Conservation (phyloP, 2,797 vertebrate genomes). For the Acrossocheilus wenchowensis region DNA sequence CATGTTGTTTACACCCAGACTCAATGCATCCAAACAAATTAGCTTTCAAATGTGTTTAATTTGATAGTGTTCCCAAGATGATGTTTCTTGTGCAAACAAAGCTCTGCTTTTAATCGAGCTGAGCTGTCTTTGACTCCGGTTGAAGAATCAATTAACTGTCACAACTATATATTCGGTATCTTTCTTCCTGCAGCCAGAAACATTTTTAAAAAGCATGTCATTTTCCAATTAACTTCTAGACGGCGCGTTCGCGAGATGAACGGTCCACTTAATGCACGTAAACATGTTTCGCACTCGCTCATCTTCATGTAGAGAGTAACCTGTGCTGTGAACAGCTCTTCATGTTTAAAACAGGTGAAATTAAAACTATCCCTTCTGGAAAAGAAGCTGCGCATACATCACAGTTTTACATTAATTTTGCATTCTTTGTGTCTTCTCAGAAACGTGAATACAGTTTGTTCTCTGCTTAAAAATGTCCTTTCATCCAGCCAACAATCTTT, state of each 20-base stretch:
- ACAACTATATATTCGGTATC: conserved; percentile 3
- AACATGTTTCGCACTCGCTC: neutral
- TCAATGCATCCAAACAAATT: conserved; percentile 38
- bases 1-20: conserved; percentile 26
- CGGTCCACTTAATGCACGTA: neutral
- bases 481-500: conserved; percentile 2
- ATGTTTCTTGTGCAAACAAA: conserved; percentile 36
- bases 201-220: conserved; percentile 20
- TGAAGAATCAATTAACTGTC: conserved; percentile 43
- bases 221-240: conserved; percentile 25
- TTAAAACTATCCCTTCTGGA: conserved; percentile 45
- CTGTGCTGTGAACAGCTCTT: neutral
- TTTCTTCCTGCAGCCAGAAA: neutral
- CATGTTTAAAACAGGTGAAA: conserved; percentile 46
- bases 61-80: conserved; percentile 31
- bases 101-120: conserved; percentile 13
- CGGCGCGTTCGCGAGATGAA: neutral
- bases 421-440: neutral
- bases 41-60: conserved; percentile 46
- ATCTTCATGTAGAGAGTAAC: conserved; percentile 3
- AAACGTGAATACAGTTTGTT: neutral
- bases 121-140: conserved; percentile 16
- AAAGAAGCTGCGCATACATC: conserved; percentile 27
- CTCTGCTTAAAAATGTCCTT: neutral
- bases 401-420: conserved; percentile 12